Conservation (phyloP, 2,888 invertebrate species). For the Trissolcus japonicus region DNA sequence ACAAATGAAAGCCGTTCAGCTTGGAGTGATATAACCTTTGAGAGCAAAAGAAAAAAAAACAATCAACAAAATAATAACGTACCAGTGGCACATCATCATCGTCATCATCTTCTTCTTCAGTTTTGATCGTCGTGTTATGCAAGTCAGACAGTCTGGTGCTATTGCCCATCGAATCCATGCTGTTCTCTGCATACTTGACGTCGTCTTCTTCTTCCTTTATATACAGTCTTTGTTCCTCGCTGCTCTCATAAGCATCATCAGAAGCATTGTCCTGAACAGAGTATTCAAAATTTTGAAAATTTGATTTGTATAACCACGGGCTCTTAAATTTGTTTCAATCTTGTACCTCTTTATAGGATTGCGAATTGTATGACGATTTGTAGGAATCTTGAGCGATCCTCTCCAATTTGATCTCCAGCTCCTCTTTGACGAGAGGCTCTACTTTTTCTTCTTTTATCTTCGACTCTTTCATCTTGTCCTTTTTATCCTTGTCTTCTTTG, state of each 20-base stretch:
- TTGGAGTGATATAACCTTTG: neutral
- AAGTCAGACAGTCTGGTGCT: conserved; percentile 72
- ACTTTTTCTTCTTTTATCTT: conserved; percentile 72
- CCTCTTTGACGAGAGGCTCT: conserved; percentile 62
- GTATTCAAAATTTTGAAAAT: neutral
- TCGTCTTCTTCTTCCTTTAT: conserved; percentile 76
- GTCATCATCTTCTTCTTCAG: conserved; percentile 78
- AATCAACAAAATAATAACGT: conserved; percentile 50
- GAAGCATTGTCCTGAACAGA: conserved; percentile 73
- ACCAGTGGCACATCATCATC: conserved; percentile 86
- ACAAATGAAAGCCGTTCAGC: too few relatives aligned
- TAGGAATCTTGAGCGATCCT: conserved; percentile 16
- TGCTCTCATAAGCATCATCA: conserved; percentile 71
- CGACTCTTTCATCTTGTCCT: conserved; percentile 76
- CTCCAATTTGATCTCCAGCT: conserved; percentile 60
- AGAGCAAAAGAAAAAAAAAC: neutral
- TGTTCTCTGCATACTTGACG: conserved; percentile 64
- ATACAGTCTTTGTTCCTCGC: conserved; percentile 79
- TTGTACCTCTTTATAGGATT: conserved; percentile 22
- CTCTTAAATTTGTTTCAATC: conserved; percentile 12
- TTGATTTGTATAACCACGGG: neutral
- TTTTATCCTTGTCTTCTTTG: conserved; percentile 80
- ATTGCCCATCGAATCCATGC: conserved; percentile 69
- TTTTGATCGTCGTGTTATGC: conserved; percentile 73
- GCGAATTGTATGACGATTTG: conserved; percentile 15